Evolutionary conservation across 1,140 invertebrate genomes (phyloP).

Genomic region (Neodiprion fabricii): DNA sequence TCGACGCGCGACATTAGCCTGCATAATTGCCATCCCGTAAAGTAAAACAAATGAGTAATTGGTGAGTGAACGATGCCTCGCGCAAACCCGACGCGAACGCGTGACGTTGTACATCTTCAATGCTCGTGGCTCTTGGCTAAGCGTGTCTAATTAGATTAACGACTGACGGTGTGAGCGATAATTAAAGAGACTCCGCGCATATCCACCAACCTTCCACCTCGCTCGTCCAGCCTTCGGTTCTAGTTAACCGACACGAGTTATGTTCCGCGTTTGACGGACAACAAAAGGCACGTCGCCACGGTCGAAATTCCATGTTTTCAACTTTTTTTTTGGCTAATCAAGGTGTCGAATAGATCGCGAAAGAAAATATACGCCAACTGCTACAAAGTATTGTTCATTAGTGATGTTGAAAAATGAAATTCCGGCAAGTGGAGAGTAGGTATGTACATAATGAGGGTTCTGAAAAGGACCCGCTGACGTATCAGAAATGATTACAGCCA

Average conservation of each 20-base stretch:
- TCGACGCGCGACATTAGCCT: too few relatives aligned
- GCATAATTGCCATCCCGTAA: not conserved
- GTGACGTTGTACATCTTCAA: not conserved
- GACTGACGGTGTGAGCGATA: constrained; percentile 43
- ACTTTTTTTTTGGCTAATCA: too few relatives aligned
- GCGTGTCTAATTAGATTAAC: constrained; percentile 53
- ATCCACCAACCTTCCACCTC: constrained; percentile 31
- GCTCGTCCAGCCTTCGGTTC: constrained; percentile 8
- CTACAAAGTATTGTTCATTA: too few relatives aligned
- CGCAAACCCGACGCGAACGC: constrained; percentile 14
- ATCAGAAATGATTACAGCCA: not conserved
- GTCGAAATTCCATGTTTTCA: too few relatives aligned
- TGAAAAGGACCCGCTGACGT: not conserved
- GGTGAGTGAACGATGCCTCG: constrained; percentile 23
- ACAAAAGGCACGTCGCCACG: too few relatives aligned
- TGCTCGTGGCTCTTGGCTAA: constrained; percentile 35
- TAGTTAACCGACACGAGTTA: too few relatives aligned
- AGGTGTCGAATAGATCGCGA: too few relatives aligned
- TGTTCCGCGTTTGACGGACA: too few relatives aligned
- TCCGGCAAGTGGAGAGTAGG: too few relatives aligned
- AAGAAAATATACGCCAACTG: too few relatives aligned
- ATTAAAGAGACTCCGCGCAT: constrained; percentile 41
- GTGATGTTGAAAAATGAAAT: too few relatives aligned
- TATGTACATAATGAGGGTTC: too few relatives aligned
- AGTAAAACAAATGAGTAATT: constrained; percentile 44